These are phyloP conservation scores for Jaculus jaculus DNA, from an alignment of 2,113 vertebrate species.

Conservation along the genomic window DNA sequence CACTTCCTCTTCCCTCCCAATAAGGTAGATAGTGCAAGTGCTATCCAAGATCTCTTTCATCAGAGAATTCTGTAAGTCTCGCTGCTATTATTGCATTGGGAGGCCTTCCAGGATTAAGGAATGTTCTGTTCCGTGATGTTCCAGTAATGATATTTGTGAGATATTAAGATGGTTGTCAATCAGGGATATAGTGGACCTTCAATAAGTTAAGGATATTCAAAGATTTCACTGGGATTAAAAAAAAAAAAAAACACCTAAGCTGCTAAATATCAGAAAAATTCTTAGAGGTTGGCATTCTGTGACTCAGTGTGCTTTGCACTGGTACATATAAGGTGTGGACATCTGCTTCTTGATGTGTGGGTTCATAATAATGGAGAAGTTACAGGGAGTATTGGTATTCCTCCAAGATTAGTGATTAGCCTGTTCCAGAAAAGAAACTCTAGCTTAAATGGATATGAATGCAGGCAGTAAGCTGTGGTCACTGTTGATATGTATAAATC, in stretches of 20 bases:
- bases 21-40: neutral
- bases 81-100: neutral
- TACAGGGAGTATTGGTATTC: neutral
- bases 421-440: neutral
- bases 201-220: too few relatives aligned
- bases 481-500: too few relatives aligned
- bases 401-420: neutral
- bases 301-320: neutral
- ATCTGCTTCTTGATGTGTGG: neutral
- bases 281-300: neutral
- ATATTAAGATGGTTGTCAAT: too few relatives aligned
- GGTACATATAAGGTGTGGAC: neutral
- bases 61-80: too few relatives aligned
- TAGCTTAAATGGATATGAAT: neutral
- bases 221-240: too few relatives aligned
- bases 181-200: neutral
- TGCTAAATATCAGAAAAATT: neutral
- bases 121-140: neutral
- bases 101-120: neutral
- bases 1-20: too few relatives aligned
- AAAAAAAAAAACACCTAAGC: neutral
- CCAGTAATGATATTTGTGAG: neutral
- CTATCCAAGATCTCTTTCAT: neutral
- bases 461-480: neutral
- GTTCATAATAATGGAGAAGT: neutral